These are phyloP conservation scores for Glaucidium brasilianum DNA, from an alignment of 2,113 vertebrate genomes.

Conservation along the genomic window DNA sequence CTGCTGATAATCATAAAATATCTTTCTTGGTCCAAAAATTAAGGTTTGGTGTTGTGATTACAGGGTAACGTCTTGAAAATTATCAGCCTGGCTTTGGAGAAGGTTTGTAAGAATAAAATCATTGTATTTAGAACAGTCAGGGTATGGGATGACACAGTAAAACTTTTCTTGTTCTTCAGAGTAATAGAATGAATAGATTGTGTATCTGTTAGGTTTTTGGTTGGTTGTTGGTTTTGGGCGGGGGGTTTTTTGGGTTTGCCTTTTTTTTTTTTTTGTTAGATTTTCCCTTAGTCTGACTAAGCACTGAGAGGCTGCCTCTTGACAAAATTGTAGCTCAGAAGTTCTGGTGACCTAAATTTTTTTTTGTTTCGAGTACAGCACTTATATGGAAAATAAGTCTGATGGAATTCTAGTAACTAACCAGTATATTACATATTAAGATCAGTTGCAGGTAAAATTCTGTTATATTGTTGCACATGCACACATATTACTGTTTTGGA, in stretches of 20 bases:
- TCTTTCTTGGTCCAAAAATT: accelerated
- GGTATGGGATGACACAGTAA: background rate
- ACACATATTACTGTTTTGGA: background rate
- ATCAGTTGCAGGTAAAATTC: background rate
- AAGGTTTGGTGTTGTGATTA: background rate
- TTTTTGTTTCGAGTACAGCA: background rate
- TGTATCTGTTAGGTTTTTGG: background rate
- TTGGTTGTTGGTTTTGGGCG: background rate
- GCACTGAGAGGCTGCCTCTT: background rate
- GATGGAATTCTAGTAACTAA: background rate
- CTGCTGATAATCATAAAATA: background rate
- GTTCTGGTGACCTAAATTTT: background rate
- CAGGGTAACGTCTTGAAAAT: background rate
- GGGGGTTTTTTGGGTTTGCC: too few relatives aligned
- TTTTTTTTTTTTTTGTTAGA: too few relatives aligned
- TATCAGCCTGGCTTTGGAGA: background rate
- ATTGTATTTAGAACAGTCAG: background rate
- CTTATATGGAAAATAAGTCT: background rate
- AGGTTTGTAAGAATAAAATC: background rate
- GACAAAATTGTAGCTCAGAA: background rate
- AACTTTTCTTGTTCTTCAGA: background rate
- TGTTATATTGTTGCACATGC: background rate
- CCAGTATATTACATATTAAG: accelerated
- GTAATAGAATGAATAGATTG: background rate
- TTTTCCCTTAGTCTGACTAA: background rate